These are phyloP conservation scores for Eurypyga helias DNA, from an alignment of 2,113 vertebrate genomes.

Conservation along the genomic window DNA sequence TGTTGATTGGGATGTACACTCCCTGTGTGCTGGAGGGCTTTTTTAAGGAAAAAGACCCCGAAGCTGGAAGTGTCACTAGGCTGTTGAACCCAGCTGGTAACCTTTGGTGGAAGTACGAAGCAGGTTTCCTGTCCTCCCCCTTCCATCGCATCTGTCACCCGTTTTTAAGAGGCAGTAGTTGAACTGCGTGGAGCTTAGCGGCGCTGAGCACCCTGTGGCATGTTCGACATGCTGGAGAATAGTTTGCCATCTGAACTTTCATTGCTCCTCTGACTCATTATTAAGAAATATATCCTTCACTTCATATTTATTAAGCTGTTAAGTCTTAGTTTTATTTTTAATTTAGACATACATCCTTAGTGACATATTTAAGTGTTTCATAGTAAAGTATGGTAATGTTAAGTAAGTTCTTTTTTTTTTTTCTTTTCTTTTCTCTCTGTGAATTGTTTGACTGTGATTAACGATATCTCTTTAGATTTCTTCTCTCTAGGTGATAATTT, in stretches of 20 bases:
- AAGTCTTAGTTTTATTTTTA: conserved; percentile 86
- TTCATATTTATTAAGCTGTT: conserved; percentile 84
- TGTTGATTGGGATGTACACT: not conserved
- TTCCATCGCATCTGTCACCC: conserved; percentile 21
- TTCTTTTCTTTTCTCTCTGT: conserved; percentile 80
- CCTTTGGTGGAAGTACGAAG: not conserved
- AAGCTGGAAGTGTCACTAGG: not conserved
- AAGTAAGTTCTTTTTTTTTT: conserved; percentile 89
- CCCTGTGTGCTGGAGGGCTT: not conserved
- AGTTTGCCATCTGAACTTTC: conserved; percentile 97
- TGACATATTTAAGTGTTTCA: conserved; percentile 87
- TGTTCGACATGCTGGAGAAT: conserved; percentile 83
- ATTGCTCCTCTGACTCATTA: conserved; percentile 69
- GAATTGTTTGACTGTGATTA: conserved; percentile 98
- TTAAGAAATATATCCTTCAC: conserved; percentile 79
- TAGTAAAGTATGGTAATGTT: conserved; percentile 92
- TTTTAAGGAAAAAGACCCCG: not conserved
- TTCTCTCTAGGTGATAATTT: conserved; percentile 97
- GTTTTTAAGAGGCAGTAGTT: conserved; percentile 53
- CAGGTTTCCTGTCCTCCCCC: conserved; percentile 3
- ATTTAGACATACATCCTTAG: conserved; percentile 84
- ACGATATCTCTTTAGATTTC: conserved; percentile 98
- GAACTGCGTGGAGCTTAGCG: not conserved
- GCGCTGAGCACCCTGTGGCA: conserved; percentile 60
- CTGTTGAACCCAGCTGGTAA: not conserved